These are phyloP conservation scores for Antitype chi DNA, from an alignment of 2,888 invertebrate species.

Conservation along the genomic window DNA sequence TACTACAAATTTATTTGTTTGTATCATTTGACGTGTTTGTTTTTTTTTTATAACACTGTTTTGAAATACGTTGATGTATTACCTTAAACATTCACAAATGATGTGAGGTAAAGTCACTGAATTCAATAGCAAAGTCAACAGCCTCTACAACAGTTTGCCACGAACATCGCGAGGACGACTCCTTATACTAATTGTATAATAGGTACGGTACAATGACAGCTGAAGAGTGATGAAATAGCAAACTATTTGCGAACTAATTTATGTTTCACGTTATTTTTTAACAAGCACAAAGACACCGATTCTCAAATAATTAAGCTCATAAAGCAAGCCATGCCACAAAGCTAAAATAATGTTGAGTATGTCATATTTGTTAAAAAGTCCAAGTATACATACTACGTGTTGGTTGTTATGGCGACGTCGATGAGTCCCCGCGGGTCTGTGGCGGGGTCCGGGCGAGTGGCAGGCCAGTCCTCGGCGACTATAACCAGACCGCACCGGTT, in stretches of 20 bases:
- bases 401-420: constrained; percentile 74
- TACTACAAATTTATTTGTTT: constrained; percentile 3
- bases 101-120: constrained; percentile 9
- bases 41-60: constrained; percentile 1
- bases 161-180: constrained; percentile 29
- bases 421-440: constrained; percentile 77
- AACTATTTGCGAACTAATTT: constrained; percentile 30
- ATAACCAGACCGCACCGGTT: constrained; percentile 81
- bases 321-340: constrained; percentile 2
- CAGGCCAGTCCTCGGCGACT: constrained; percentile 86
- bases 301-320: constrained; percentile 1
- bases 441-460: constrained; percentile 83
- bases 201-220: not conserved
- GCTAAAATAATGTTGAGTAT: not conserved
- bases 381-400: constrained; percentile 84
- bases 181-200: constrained; percentile 18
- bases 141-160: constrained; percentile 41
- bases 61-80: constrained; percentile 1
- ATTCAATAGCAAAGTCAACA: constrained; percentile 50
- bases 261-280: constrained; percentile 24
- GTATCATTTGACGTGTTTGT: not conserved
- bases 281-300: not conserved
- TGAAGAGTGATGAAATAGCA: constrained; percentile 18
- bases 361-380: constrained; percentile 10
- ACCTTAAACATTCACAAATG: constrained; percentile 18